A percentile compares a stretch with the other conserved stretches of the same genome.
These are phyloP conservation scores for Coregonus clupeaformis DNA, from an alignment of 2,113 vertebrate species.

Conservation along the genomic window DNA sequence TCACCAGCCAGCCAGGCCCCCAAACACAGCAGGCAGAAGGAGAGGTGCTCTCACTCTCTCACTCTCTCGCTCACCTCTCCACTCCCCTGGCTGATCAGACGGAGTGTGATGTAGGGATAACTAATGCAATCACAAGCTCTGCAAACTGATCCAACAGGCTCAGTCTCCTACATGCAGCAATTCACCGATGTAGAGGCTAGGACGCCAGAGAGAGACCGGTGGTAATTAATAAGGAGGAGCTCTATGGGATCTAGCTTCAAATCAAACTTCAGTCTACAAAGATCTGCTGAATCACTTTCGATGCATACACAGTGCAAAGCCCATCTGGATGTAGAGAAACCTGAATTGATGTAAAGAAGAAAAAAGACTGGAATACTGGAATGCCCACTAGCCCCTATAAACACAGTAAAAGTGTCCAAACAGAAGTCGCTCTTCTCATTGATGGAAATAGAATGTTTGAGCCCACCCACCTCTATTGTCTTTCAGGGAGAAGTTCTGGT, in stretches of 20 bases:
- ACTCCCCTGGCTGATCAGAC: no score
- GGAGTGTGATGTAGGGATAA: no score
- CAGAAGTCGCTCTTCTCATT: not conserved
- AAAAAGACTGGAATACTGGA: not conserved
- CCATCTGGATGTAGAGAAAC: slow-evolving; percentile 14
- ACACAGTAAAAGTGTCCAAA: not conserved
- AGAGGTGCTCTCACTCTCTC: not conserved
- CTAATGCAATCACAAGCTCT: no score
- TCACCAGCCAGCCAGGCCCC: not conserved
- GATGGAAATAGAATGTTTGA: not conserved
- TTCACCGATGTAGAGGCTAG: no score
- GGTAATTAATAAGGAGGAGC: no score
- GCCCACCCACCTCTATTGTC: slow-evolving; percentile 87
- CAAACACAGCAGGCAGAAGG: not conserved
- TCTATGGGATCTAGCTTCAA: not conserved
- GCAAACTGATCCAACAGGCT: no score
- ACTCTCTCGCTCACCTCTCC: not conserved
- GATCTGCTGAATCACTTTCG: not conserved
- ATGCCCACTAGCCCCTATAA: not conserved
- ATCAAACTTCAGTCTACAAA: not conserved
- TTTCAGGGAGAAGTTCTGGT: slow-evolving; percentile 94
- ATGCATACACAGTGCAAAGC: slow-evolving; percentile 5
- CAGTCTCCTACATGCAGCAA: not conserved
- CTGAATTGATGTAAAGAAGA: not conserved
- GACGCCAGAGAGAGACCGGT: no score